These are phyloP conservation scores for Argynnis bischoffii DNA, from an alignment of 2,888 invertebrate species.

Conservation along the genomic window DNA sequence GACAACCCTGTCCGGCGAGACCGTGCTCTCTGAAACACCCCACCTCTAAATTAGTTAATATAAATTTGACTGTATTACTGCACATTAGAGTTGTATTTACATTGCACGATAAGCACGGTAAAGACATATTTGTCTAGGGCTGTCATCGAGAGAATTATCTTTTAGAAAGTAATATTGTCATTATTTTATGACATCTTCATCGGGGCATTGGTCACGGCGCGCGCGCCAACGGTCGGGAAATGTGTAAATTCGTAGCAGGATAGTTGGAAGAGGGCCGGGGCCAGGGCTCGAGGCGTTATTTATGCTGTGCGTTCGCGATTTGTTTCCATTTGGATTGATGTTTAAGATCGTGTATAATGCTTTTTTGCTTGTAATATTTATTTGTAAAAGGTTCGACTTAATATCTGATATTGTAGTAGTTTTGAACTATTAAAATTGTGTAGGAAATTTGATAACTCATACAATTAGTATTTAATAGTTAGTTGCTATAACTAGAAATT, in stretches of 20 bases:
- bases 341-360: not conserved
- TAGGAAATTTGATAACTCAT: no score
- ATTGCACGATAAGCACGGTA: conserved; percentile 8
- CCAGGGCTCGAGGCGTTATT: not conserved
- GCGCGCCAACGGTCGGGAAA: conserved; percentile 51
- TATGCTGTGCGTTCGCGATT: conserved; percentile 14
- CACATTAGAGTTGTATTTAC: conserved; percentile 33
- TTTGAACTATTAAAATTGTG: no score
- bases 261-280: conserved; percentile 46
- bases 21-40: conserved; percentile 45
- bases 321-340: conserved; percentile 29
- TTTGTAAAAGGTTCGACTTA: no score
- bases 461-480: no score
- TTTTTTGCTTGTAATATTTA: no score
- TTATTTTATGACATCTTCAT: conserved; percentile 79
- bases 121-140: conserved; percentile 50
- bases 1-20: conserved; percentile 60
- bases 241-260: conserved; percentile 36
- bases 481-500: no score
- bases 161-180: conserved; percentile 63
- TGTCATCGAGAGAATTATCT: conserved; percentile 57
- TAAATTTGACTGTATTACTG: conserved; percentile 28
- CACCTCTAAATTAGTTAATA: conserved; percentile 20
- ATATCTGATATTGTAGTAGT: no score
- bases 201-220: conserved; percentile 53